Conservation (phyloP, 2,797 vertebrate genomes). For the Girardinus metallicus region DNA sequence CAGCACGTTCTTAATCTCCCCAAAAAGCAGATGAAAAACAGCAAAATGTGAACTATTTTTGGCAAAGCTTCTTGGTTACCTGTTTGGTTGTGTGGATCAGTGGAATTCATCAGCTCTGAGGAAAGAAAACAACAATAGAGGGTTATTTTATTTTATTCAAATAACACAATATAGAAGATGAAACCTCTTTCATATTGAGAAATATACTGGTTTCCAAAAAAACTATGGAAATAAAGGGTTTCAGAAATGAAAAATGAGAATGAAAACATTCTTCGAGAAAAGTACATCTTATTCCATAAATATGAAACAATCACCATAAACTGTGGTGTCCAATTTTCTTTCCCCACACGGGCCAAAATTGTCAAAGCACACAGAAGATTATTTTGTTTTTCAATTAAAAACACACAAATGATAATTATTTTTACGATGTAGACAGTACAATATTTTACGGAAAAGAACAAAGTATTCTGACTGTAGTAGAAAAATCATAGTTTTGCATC, state of each 20-base stretch:
- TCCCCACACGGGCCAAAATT: neutral
- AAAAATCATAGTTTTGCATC: neutral
- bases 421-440: neutral
- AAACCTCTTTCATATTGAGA: neutral
- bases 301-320: neutral
- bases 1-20: slow-evolving; percentile 69
- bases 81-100: slow-evolving; percentile 75
- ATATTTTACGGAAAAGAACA: neutral
- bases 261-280: neutral
- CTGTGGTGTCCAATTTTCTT: neutral
- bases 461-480: neutral
- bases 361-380: neutral
- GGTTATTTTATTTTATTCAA: slow-evolving; percentile 17
- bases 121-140: slow-evolving; percentile 28
- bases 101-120: slow-evolving; percentile 76
- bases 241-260: neutral
- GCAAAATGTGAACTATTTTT: neutral
- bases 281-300: neutral
- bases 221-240: neutral
- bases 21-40: slow-evolving; percentile 54
- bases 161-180: neutral
- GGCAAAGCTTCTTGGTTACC: slow-evolving; percentile 63
- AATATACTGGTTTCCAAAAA: neutral
- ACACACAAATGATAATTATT: neutral
- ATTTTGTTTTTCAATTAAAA: neutral